phyloP scores from a whole-genome alignment of 2,113 vertebrate species.

The Stegostoma tigrinum region DNA sequence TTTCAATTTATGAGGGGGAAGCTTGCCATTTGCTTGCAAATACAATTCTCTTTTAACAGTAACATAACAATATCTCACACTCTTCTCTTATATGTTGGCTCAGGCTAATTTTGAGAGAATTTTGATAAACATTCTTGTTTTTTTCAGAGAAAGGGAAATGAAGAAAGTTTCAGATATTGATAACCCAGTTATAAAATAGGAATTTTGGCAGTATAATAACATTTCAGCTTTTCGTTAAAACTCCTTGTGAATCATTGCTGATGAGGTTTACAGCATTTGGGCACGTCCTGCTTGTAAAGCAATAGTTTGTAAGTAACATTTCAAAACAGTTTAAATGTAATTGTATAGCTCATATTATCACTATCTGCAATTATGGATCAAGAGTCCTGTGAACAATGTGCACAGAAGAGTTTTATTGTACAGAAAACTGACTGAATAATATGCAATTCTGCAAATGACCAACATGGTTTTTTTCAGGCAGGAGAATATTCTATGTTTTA shows the following conservation, averaged over 20 bases:
- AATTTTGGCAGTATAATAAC: not conserved
- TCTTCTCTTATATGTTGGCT: not conserved
- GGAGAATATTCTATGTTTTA: not conserved
- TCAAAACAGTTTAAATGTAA: not conserved
- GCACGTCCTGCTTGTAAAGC: not conserved
- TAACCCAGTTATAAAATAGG: not conserved
- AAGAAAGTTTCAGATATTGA: not conserved
- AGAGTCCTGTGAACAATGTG: not conserved
- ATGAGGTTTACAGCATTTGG: not conserved
- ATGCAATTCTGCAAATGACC: not conserved
- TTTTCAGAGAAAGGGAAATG: not conserved
- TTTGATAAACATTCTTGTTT: not conserved
- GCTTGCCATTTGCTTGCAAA: not conserved
- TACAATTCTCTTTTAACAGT: not conserved
- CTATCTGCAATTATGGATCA: not conserved
- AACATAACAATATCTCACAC: not conserved
- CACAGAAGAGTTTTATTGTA: not conserved
- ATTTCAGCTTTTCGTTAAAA: not conserved
- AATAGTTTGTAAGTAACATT: not conserved
- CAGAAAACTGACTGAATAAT: not conserved
- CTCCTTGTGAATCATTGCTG: not conserved
- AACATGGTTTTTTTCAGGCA: not conserved
- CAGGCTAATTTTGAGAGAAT: not conserved
- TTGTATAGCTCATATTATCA: not conserved
- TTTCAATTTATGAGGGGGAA: not conserved